A percentile compares a stretch with the other conserved stretches of the same genome.
phyloP scores from a whole-genome alignment of 2,113 vertebrate species.

The Gasterosteus nipponicus region DNA sequence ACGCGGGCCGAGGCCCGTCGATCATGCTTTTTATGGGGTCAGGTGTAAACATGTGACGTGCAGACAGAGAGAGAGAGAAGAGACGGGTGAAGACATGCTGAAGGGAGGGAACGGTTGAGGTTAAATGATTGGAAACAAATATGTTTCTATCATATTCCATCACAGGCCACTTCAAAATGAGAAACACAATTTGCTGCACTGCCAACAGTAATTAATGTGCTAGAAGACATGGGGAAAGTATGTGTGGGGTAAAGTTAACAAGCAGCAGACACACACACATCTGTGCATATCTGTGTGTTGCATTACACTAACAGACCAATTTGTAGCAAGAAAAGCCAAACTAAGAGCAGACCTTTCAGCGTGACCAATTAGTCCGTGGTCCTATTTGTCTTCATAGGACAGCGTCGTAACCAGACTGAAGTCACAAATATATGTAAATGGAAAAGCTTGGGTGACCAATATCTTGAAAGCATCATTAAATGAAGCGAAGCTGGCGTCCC shows the following conservation, averaged over 20 bases:
- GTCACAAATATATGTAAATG: neutral
- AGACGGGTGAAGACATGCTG: neutral
- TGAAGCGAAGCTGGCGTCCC: slow-evolving; percentile 28
- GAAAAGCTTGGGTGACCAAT: neutral
- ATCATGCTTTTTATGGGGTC: neutral
- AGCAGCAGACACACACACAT: neutral
- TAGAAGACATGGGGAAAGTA: neutral
- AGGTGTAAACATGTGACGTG: neutral
- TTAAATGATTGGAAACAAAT: neutral
- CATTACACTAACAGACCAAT: neutral
- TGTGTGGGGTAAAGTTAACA: neutral
- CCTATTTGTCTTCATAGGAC: neutral
- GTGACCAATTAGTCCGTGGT: neutral
- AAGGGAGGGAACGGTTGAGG: neutral
- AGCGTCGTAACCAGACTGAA: neutral
- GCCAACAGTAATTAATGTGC: slow-evolving; percentile 17
- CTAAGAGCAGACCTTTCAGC: neutral
- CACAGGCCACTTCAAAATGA: slow-evolving; percentile 5
- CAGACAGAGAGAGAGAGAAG: slow-evolving; percentile 5
- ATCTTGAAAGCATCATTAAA: slow-evolving; percentile 22
- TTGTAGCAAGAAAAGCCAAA: neutral
- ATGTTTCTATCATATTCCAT: neutral
- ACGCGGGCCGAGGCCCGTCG: slow-evolving; percentile 9
- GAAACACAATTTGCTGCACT: slow-evolving; percentile 52
- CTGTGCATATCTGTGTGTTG: neutral